A percentile compares a stretch with the other conserved stretches of the same genome.
Conservation (phyloP, 2,113 vertebrate genomes). For the Caracal caracal region DNA sequence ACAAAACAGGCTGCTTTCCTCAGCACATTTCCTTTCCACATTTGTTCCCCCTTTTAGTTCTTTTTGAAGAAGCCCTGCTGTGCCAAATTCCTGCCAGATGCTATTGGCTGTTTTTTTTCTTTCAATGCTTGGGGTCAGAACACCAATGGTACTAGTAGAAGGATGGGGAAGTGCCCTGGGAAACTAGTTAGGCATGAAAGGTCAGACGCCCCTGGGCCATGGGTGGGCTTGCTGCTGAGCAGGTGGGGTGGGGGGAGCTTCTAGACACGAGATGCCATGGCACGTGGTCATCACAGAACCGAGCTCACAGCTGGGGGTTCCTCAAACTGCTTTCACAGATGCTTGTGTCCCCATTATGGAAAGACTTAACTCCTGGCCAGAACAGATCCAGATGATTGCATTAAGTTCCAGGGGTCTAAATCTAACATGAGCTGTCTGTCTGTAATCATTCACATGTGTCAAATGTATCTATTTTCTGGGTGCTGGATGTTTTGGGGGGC, state of each 20-base stretch:
- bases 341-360: not conserved
- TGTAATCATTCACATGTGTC: not conserved
- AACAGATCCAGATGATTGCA: not conserved
- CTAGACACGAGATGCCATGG: not conserved
- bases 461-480: not conserved
- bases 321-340: not conserved
- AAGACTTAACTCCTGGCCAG: not conserved
- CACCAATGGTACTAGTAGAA: not conserved
- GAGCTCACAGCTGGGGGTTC: rapidly evolving
- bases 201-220: not conserved
- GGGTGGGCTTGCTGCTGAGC: not conserved
- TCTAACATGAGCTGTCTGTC: not conserved
- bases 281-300: not conserved
- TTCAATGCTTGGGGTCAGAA: not conserved
- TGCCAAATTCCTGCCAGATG: not conserved
- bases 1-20: not conserved
- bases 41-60: not conserved
- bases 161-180: not conserved
- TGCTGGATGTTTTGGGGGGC: not conserved
- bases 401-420: not conserved
- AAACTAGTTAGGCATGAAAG: not conserved
- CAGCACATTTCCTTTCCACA: not conserved
- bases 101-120: not conserved
- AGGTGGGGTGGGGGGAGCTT: not conserved
- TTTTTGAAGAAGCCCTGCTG: not conserved